Base-by-base conservation (phyloP, 1,140 invertebrate genomes). In the Holotrichia oblita region DNA sequence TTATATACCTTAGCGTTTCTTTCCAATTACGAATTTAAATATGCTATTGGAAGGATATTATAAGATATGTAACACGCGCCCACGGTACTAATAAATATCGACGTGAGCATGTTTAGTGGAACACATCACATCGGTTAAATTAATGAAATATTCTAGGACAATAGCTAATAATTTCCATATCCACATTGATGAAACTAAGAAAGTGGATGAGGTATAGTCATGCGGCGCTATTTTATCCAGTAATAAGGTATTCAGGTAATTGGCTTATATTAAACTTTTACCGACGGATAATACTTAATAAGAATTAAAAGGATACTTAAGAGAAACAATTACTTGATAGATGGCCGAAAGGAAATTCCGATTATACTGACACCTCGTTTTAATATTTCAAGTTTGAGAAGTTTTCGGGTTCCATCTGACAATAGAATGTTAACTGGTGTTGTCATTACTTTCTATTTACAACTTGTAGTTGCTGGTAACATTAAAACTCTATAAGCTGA, bases 201-300 rank as follows among this genome's bases (percentile, higher is more conserved):
- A n/a, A 4, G 44, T 10, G 44, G n/a, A 14, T 14, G n/a, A 48
- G 44, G n/a, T 48, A 48, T 17, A n/a, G 48, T 55, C 4, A 34
- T 34, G 4, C n/a, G 48, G 14, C n/a, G 48, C 14, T 55, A 17
- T 17, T 55, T 17, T 17, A 17, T 17, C 17, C 14, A 2, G 48
- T 7, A 55, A n/a, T 14, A 55, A 55, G 48, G 48, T 17, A n/a
- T 55, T 55, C 17, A 17, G 17, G 48, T 55, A 55, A 55, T 55
- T 55, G 48, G 48, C n/a, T 55, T 17, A n/a, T 55, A 55, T 55
- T 55, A 55, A 17, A 55, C 48, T 55, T 55, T 55, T 55, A 55
- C n/a, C 48, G 48, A 10, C 6, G 6, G 48, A n/a, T 55, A 55
- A 17, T 17, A 17, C 17, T 55, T 6, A 17, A 55, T n/a, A 0